phyloP scores from a whole-genome alignment of 2,888 invertebrate genomes.

The Shargacucullia verbasci region DNA sequence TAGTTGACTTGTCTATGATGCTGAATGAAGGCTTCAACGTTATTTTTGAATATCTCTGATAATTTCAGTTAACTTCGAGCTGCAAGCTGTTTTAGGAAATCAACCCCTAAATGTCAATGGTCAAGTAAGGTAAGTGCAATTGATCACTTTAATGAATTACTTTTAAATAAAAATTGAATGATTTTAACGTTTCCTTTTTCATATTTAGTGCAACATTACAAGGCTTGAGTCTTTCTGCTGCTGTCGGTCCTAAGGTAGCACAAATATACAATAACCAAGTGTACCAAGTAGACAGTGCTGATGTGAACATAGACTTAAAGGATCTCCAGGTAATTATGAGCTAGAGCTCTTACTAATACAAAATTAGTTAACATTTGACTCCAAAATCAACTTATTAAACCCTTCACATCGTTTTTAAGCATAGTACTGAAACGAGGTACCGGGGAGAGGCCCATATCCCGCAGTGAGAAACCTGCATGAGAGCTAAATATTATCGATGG shows the following conservation, averaged over 20 bases:
- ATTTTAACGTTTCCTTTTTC: background rate
- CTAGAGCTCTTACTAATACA: background rate
- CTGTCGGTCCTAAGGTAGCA: constrained; percentile 22
- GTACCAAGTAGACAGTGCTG: constrained; percentile 20
- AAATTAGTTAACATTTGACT: no score
- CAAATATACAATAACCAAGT: background rate
- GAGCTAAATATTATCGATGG: no score
- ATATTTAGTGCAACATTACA: constrained; percentile 13
- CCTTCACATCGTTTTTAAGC: no score
- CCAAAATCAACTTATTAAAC: no score
- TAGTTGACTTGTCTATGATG: no score
- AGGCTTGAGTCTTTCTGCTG: background rate
- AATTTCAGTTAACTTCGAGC: constrained; percentile 19
- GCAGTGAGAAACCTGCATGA: no score
- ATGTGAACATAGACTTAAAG: constrained; percentile 2
- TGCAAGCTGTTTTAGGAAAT: constrained; percentile 9
- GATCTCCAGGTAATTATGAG: constrained; percentile 21
- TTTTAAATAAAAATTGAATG: background rate
- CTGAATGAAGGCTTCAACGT: no score
- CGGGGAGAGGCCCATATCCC: no score
- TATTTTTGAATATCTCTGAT: no score
- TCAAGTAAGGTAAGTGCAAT: constrained; percentile 2
- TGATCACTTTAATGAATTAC: background rate
- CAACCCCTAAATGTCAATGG: constrained; percentile 22
- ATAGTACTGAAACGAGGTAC: no score